phyloP scores from a whole-genome alignment of 2,888 invertebrate species.

The Drosophila villosipedis region DNA sequence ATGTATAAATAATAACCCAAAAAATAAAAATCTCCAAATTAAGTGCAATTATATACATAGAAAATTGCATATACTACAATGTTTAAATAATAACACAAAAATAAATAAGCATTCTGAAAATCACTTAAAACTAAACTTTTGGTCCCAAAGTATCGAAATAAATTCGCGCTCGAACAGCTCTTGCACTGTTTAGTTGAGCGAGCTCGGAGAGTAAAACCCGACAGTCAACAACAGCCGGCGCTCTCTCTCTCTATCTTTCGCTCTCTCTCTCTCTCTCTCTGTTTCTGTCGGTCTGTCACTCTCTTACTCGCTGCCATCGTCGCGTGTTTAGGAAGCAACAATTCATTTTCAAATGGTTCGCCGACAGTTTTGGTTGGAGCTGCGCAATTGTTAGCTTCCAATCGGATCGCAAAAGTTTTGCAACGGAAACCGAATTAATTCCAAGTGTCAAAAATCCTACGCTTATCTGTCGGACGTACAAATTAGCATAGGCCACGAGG shows the following conservation, averaged over 20 bases:
- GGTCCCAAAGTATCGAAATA: background rate
- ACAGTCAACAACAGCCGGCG: constrained; percentile 35
- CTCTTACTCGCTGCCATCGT: constrained; percentile 14
- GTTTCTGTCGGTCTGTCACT: background rate
- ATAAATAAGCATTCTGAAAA: background rate
- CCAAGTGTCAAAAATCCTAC: constrained; percentile 38
- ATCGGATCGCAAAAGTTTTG: constrained; percentile 15
- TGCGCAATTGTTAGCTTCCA: constrained; percentile 28
- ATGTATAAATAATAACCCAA: background rate
- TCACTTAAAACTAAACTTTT: background rate
- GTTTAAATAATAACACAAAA: background rate
- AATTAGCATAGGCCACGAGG: constrained; percentile 7
- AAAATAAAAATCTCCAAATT: background rate
- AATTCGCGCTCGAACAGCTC: constrained; percentile 1
- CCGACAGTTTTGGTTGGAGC: constrained; percentile 44
- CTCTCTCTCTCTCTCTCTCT: constrained; percentile 2
- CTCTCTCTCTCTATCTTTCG: background rate
- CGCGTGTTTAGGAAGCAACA: constrained; percentile 75
- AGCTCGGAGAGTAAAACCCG: constrained; percentile 39
- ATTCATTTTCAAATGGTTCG: constrained; percentile 59
- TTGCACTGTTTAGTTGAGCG: constrained; percentile 1
- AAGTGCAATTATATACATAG: no score
- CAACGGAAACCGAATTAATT: constrained; percentile 32
- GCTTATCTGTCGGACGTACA: constrained; percentile 6
- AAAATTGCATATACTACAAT: no score